phyloP scores from a whole-genome alignment of 2,113 vertebrate genomes.

The Hypomesus transpacificus region DNA sequence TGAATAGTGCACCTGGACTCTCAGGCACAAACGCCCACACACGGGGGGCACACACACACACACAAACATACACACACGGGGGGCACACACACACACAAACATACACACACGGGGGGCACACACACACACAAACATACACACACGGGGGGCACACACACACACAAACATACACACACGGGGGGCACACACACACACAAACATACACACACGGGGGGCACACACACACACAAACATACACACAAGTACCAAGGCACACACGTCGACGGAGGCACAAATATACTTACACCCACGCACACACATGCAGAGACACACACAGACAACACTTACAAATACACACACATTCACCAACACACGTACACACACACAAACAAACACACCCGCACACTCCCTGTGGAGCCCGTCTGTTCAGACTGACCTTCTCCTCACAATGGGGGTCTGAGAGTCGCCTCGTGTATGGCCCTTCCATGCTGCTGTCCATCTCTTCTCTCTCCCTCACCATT shows the following conservation, averaged over 20 bases:
- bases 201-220: too few relatives aligned
- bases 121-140: background rate
- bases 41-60: background rate
- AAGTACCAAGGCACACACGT: background rate
- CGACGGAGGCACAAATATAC: background rate
- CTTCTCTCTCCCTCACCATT: constrained; percentile 8
- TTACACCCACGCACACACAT: background rate
- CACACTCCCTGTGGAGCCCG: background rate
- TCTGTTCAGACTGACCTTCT: constrained; percentile 6
- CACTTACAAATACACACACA: background rate
- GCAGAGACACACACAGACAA: background rate
- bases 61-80: background rate
- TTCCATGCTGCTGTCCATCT: background rate
- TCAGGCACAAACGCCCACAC: background rate
- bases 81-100: background rate
- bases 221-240: background rate
- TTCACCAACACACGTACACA: background rate
- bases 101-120: background rate
- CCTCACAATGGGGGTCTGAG: constrained; percentile 2
- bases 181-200: background rate
- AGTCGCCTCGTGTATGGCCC: background rate
- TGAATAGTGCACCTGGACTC: background rate
- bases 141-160: too few relatives aligned
- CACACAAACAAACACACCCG: background rate
- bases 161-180: background rate